Evolutionary conservation across 2,113 vertebrate genomes (phyloP).

Genomic region (Tyrannus savana): DNA sequence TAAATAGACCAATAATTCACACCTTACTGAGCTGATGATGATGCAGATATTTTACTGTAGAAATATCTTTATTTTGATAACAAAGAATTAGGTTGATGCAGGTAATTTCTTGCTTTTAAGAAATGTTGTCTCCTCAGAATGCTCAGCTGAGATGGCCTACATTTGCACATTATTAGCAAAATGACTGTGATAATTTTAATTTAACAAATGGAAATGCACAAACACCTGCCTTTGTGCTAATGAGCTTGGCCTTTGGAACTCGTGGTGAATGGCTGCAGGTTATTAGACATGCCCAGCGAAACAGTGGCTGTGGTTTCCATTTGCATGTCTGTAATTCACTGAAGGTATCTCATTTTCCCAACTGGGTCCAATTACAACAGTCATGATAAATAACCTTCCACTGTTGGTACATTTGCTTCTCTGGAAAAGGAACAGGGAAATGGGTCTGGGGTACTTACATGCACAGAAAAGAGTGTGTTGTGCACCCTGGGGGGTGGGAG

Average conservation of each 20-base stretch:
- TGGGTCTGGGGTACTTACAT: constrained; percentile 15
- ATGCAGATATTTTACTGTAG: neutral
- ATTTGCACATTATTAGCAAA: constrained; percentile 4
- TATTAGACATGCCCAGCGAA: constrained; percentile 46
- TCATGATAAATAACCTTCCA: constrained; percentile 50
- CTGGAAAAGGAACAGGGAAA: constrained; percentile 30
- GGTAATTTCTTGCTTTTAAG: neutral
- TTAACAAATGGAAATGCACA: constrained; percentile 30
- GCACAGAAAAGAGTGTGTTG: neutral
- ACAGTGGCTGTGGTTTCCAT: constrained; percentile 5
- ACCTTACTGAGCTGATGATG: neutral
- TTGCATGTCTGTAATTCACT: constrained; percentile 52
- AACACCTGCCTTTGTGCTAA: constrained; percentile 42
- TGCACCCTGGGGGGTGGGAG: fast-evolving
- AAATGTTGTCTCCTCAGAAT: neutral
- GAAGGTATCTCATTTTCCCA: constrained; percentile 45
- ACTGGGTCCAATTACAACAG: constrained; percentile 54
- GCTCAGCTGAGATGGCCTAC: neutral
- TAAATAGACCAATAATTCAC: neutral
- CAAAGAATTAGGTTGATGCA: neutral
- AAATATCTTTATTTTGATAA: neutral
- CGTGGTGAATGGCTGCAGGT: constrained; percentile 30
- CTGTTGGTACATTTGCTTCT: constrained; percentile 29
- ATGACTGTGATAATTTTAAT: constrained; percentile 12
- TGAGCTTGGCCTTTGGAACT: constrained; percentile 45